These are phyloP conservation scores for Sebastes vulpes DNA, from an alignment of 2,797 vertebrate species.

Conservation along the genomic window DNA sequence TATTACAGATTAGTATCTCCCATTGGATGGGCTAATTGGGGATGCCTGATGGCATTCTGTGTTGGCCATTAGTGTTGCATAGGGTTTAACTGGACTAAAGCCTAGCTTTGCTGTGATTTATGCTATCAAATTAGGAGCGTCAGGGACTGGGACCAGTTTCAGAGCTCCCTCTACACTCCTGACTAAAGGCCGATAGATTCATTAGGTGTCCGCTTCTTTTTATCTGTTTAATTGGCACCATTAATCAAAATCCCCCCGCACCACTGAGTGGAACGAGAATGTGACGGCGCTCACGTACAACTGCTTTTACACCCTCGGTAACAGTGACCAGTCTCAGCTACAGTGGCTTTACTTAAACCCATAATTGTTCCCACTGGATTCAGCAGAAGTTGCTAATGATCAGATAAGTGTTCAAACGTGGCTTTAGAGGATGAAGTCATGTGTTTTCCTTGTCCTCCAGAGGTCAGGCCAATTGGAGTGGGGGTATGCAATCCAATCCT, in stretches of 20 bases:
- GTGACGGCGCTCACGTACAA: neutral
- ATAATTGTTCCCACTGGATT: slow-evolving; percentile 53
- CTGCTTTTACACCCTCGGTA: neutral
- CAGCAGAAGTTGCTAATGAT: slow-evolving; percentile 45
- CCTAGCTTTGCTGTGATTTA: slow-evolving; percentile 57
- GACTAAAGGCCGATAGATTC: slow-evolving; percentile 56
- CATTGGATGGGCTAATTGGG: slow-evolving; percentile 28
- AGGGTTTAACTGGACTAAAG: slow-evolving; percentile 32
- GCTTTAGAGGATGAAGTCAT: slow-evolving; percentile 61
- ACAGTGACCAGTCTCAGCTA: slow-evolving; percentile 10
- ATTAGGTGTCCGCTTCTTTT: slow-evolving; percentile 54
- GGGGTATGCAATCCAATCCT: slow-evolving; percentile 47
- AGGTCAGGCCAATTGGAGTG: slow-evolving; percentile 25
- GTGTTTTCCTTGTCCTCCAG: slow-evolving; percentile 43
- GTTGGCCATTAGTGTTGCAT: slow-evolving; percentile 36
- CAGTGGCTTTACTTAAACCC: slow-evolving; percentile 3
- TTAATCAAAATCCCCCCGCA: slow-evolving; percentile 60
- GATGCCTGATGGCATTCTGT: slow-evolving; percentile 35
- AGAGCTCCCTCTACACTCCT: slow-evolving; percentile 23
- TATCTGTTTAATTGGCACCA: slow-evolving; percentile 70
- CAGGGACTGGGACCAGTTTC: slow-evolving; percentile 33
- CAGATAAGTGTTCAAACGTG: slow-evolving; percentile 51
- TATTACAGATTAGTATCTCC: slow-evolving; percentile 51
- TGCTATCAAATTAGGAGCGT: slow-evolving; percentile 48
- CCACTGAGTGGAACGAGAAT: slow-evolving; percentile 31